Conservation (phyloP, 1,140 invertebrate genomes). For the Apis cerana region DNA sequence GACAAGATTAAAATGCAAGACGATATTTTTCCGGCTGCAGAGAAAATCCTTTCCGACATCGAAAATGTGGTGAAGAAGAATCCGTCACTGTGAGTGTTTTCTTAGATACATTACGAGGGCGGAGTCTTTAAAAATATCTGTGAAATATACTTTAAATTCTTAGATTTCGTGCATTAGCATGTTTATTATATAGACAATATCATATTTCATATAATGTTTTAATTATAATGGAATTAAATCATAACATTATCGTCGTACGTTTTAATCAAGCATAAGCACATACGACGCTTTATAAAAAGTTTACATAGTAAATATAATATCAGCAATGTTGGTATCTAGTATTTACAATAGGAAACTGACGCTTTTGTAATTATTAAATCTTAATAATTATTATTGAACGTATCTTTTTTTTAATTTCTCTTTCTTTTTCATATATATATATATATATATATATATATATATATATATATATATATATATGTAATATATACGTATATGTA, state of each 20-base stretch:
- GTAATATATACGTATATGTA: too few relatives aligned
- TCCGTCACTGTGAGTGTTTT: conserved; percentile 85
- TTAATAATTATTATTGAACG: background rate
- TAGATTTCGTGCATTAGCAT: background rate
- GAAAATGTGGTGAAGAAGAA: conserved; percentile 88
- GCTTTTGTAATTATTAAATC: conserved; percentile 45
- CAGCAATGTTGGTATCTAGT: conserved; percentile 42
- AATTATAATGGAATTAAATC: background rate
- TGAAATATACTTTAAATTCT: conserved; percentile 30
- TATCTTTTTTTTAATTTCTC: background rate
- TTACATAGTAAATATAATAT: conserved; percentile 38
- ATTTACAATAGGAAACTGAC: conserved; percentile 34
- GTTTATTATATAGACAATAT: background rate
- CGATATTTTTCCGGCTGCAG: conserved; percentile 83
- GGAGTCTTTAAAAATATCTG: conserved; percentile 66
- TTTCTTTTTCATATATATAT: background rate
- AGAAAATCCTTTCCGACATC: conserved; percentile 90
- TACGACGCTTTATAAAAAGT: conserved; percentile 38
- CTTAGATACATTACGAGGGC: conserved; percentile 59
- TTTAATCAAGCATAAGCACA: conserved; percentile 23
- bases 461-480: background rate
- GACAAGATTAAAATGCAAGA: conserved; percentile 81
- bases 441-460: background rate
- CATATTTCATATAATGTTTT: background rate
- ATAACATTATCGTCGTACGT: conserved; percentile 14